phyloP scores from a whole-genome alignment of 2,888 invertebrate genomes.

The Lochmaea crataegi region DNA sequence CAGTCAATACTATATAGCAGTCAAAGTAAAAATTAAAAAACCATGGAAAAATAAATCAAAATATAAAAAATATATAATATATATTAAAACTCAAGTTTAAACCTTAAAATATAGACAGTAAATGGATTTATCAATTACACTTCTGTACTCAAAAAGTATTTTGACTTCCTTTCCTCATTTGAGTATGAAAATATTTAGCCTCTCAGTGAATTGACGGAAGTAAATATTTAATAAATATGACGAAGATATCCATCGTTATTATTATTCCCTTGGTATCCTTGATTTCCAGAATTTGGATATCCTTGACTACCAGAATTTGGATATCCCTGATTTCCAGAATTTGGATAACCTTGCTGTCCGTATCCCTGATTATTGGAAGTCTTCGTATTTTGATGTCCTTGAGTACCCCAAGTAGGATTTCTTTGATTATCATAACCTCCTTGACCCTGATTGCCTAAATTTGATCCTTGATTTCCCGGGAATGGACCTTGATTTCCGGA shows the following conservation, averaged over 20 bases:
- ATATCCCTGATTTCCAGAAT: conserved; percentile 2
- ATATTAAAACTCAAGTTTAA: no score
- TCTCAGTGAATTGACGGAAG: no score
- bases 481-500: no score
- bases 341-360: conserved; percentile 3
- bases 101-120: no score
- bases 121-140: no score
- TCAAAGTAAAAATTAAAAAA: no score
- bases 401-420: conserved; percentile 1
- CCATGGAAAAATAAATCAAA: no score
- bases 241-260: not conserved
- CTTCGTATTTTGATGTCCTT: not conserved
- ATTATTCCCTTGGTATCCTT: not conserved
- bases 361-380: conserved; percentile 1
- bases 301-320: not conserved
- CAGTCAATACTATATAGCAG: no score
- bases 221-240: not conserved
- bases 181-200: not conserved
- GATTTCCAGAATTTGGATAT: not conserved
- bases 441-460: not conserved
- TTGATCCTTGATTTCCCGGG: not conserved
- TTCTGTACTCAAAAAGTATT: no score
- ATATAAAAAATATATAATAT: no score
- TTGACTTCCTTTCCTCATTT: not conserved
- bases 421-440: not conserved